Base-by-base conservation (phyloP, 2,888 invertebrate species). In the Meta bourneti region DNA sequence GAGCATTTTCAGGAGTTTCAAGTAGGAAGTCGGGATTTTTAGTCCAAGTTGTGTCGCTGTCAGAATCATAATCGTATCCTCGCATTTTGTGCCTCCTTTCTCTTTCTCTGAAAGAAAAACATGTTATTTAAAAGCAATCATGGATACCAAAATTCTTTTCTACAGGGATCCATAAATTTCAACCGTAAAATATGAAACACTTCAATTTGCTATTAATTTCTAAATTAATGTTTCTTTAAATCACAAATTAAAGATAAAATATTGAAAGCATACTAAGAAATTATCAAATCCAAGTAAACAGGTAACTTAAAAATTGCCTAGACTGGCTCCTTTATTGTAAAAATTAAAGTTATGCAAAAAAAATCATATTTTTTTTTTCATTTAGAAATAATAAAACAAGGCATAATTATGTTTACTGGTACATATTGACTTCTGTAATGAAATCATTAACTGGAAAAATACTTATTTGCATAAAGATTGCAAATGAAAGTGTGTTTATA, bases 71-170 rank as follows among this genome's bases (percentile, higher is more conserved):
- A 51, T 89, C 93, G 75, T 91, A 89, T 16, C 92, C 93, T 9
- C 89, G 90, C 90, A 92, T 87, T 52, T 93, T 95, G 93, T 98
- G 98, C 71, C 98, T 96, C 95, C 97, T 96, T 95, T 98, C 98
- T 93, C 98, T 96, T 95, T 98, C 98, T 94, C 97, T 97, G 94
- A 48, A 72, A 19, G 6, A 51, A 84, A 61, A 61, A 5, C 11
- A 61, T 5, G 9, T 34, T 34, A 34, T 34, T 34, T 4, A 34
- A 2, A 2, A 34, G 34, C 34, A 34, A 34, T 2, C 34, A 34
- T 34, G 34, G 4, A 34, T 34, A 34, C 4, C 34, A 34, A 34
- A 34, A 34, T 34, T 34, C 34, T 34, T 34, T 34, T 34, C 34
- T 34, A 34, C 34, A 34, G 4, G 34, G 34, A 34, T 34, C 34